Conservation (phyloP, 2,888 invertebrate genomes). For the Drosophila ezoana region DNA sequence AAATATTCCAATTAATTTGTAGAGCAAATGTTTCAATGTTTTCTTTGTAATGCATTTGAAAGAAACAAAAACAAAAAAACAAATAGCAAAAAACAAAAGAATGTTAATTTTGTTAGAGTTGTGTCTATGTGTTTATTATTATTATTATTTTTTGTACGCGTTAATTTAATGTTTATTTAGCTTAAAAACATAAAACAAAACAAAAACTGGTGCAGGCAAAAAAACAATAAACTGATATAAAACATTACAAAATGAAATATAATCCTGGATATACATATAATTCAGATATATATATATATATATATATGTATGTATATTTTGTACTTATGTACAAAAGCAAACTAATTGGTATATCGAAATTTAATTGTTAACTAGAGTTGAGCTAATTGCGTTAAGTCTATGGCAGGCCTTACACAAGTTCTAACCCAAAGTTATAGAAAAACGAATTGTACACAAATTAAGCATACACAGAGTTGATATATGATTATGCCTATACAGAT, state of each 20-base stretch:
- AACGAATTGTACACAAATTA: constrained; percentile 37
- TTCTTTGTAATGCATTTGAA: constrained; percentile 57
- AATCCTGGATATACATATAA: not conserved
- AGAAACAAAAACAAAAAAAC: not conserved
- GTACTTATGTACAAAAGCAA: constrained; percentile 59
- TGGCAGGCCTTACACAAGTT: constrained; percentile 4
- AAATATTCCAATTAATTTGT: constrained; percentile 56
- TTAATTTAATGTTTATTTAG: constrained; percentile 52
- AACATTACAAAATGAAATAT: constrained; percentile 27
- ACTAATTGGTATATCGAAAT: constrained; percentile 42
- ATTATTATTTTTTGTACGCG: constrained; percentile 35
- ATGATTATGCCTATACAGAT: constrained; percentile 16
- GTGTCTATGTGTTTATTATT: constrained; percentile 47
- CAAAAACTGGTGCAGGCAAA: constrained; percentile 75
- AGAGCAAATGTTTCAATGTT: constrained; percentile 50
- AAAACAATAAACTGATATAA: constrained; percentile 35
- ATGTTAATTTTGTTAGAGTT: constrained; percentile 66
- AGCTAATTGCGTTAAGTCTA: constrained; percentile 9
- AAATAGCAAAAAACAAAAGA: constrained; percentile 29
- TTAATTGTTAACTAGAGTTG: constrained; percentile 16
- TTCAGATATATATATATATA: not conserved
- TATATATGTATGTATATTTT: constrained; percentile 15
- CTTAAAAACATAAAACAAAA: constrained; percentile 28
- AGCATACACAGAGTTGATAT: constrained; percentile 10
- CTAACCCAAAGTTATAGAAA: constrained; percentile 5